Conservation (phyloP, 2,888 invertebrate genomes). For the Rotaria macrura region DNA sequence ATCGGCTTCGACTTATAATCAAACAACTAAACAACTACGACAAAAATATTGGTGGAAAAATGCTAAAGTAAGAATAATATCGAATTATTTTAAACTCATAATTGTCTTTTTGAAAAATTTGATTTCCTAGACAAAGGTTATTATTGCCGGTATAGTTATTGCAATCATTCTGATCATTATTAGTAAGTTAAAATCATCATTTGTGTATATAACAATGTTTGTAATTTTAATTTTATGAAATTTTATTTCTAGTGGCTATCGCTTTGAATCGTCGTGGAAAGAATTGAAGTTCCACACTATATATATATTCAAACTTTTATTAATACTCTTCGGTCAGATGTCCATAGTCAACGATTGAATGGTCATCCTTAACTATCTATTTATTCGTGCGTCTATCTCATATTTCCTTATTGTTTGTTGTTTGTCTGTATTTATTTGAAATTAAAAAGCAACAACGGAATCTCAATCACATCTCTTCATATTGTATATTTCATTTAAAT, state of each 20-base stretch:
- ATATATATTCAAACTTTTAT: neutral
- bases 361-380: neutral
- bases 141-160: neutral
- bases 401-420: neutral
- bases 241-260: neutral
- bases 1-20: constrained; percentile 1
- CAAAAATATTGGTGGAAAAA: constrained; percentile 2
- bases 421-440: neutral
- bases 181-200: neutral
- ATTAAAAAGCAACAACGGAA: neutral
- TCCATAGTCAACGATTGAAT: neutral
- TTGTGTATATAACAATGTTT: no score
- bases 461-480: neutral
- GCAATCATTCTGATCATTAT: neutral
- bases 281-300: neutral
- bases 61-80: neutral
- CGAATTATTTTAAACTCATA: no score
- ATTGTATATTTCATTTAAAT: neutral
- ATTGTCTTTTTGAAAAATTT: neutral
- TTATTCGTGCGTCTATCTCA: neutral
- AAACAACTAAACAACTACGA: constrained; percentile 9
- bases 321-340: neutral
- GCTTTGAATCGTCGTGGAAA: neutral
- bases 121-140: neutral
- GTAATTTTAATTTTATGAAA: neutral